Percentiles rank a stretch among this genome's conserved stretches.
Conservation (phyloP, 2,888 invertebrate species). For the Dinocampus coccinellae region DNA sequence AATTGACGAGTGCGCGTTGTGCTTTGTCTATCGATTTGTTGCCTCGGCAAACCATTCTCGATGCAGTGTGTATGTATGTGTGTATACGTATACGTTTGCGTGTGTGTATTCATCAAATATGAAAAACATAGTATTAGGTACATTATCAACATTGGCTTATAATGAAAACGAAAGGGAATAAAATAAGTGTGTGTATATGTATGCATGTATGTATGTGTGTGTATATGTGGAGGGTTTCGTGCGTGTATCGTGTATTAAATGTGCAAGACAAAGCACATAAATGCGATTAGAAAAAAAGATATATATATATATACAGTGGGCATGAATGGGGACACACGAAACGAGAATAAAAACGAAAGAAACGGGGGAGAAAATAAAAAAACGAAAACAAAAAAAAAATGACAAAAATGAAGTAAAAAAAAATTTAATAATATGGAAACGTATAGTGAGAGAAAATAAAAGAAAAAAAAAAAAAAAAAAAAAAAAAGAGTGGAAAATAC, state of each 20-base stretch:
- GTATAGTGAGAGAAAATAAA: constrained; percentile 41
- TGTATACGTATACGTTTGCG: background rate
- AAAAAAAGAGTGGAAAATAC: too few species aligned
- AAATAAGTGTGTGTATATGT: background rate
- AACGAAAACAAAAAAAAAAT: constrained; percentile 41
- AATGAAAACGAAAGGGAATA: background rate
- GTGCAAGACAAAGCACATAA: background rate
- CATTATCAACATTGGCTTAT: background rate
- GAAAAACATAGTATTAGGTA: background rate
- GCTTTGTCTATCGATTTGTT: constrained; percentile 12
- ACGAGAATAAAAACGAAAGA: background rate
- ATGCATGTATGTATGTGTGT: background rate
- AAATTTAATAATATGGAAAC: constrained; percentile 28
- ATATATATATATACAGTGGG: background rate
- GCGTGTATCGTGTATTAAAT: background rate
- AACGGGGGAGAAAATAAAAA: background rate
- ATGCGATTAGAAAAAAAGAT: constrained; percentile 3
- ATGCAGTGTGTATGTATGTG: background rate
- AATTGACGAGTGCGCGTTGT: constrained; percentile 6
- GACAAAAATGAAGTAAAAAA: too few species aligned
- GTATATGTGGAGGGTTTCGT: too few species aligned
- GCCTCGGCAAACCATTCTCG: background rate
- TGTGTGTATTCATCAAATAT: constrained; percentile 4
- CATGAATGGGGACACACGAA: constrained; percentile 2
- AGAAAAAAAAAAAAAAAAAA: constrained; percentile 43